Percentiles rank a stretch among this genome's conserved stretches.
Evolutionary conservation across 2,797 vertebrate genomes (phyloP).

Genomic region (Myotis findleyi): DNA sequence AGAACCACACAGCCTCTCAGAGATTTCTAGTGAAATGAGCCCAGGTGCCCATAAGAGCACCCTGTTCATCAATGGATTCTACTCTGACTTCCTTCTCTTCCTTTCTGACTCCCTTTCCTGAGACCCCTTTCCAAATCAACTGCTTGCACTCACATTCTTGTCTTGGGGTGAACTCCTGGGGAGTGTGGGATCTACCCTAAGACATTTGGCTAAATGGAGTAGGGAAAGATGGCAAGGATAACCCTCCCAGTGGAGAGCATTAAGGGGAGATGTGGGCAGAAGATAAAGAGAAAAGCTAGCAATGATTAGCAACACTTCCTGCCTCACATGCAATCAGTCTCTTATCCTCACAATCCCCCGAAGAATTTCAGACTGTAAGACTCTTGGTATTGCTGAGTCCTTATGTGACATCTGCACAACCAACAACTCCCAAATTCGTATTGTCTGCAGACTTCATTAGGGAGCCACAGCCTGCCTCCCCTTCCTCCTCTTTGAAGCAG

Average conservation of each 20-base stretch:
- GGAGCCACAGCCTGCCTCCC: not conserved
- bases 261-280: not conserved
- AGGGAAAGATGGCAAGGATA: not conserved
- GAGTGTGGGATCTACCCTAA: not conserved
- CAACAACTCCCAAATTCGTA: constrained; percentile 41
- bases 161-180: not conserved
- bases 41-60: not conserved
- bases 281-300: not conserved
- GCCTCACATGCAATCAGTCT: not conserved
- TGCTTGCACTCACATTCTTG: not conserved
- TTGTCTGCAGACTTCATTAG: constrained; percentile 48
- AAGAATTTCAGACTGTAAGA: constrained; percentile 48
- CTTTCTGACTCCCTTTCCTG: not conserved
- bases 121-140: not conserved
- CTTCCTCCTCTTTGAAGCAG: not conserved
- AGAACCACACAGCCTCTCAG: not conserved
- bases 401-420: constrained; percentile 47
- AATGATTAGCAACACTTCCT: not conserved
- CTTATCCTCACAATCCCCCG: constrained; percentile 37
- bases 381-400: constrained; percentile 56
- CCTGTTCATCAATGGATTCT: not conserved
- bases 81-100: not conserved
- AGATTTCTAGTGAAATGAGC: not conserved
- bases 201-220: not conserved
- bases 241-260: not conserved